phyloP scores from a whole-genome alignment of 2,888 invertebrate species.

The Brachyptera putata region DNA sequence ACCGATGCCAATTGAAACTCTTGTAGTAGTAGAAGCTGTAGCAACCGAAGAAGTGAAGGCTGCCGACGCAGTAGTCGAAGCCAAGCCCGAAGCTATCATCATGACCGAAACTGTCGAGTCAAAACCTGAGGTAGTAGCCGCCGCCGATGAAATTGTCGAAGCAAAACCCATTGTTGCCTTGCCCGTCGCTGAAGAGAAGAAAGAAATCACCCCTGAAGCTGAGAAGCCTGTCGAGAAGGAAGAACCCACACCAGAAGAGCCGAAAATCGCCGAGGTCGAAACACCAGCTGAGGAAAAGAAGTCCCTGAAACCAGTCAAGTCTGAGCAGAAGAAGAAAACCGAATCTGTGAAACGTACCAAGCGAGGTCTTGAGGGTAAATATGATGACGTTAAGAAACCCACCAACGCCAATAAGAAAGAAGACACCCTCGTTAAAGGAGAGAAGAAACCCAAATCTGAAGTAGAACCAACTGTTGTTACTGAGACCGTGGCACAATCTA shows the following conservation, averaged over 20 bases:
- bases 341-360: not conserved
- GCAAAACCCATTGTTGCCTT: constrained; percentile 13
- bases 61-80: constrained; percentile 8
- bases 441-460: constrained; percentile 26
- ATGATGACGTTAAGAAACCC: constrained; percentile 42
- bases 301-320: constrained; percentile 23
- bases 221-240: constrained; percentile 26
- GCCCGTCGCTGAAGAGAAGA: constrained; percentile 12
- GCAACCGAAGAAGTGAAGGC: not conserved
- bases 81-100: constrained; percentile 17
- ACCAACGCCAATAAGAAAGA: constrained; percentile 42
- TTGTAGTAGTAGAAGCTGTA: no score
- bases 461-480: not conserved
- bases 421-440: constrained; percentile 44
- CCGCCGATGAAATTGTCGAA: constrained; percentile 26
- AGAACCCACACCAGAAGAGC: constrained; percentile 32
- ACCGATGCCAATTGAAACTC: constrained; percentile 11
- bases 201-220: constrained; percentile 33
- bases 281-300: constrained; percentile 33
- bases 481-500: not conserved
- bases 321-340: constrained; percentile 9
- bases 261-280: not conserved
- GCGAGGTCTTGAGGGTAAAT: constrained; percentile 9
- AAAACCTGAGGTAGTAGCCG: constrained; percentile 7
- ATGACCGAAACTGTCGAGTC: constrained; percentile 17